Base-by-base conservation (phyloP, 2,888 invertebrate species). In the Orchesellides sinensis region DNA sequence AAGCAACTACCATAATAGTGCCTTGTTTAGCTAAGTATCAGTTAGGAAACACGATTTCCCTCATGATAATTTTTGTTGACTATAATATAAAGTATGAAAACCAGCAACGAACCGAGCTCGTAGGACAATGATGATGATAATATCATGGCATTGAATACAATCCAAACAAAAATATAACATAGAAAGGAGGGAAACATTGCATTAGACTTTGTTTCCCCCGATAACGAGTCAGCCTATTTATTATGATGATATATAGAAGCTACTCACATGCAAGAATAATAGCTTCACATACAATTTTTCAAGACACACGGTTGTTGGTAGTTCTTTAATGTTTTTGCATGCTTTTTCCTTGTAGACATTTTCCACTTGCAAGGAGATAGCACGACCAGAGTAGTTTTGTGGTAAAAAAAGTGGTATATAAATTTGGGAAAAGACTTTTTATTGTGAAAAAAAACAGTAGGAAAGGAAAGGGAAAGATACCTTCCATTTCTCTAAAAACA, bases 141-240 rank as follows among this genome's bases (percentile, higher is more conserved):
- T 25, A 45, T 56, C 29, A 70, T 54, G 23, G 54, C 70, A 54
- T 54, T n/a, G n/a, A n/a, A n/a, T n/a, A n/a, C n/a, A 21, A 54
- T 47, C 29, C 70, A 54, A 56, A 56, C 25, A 70, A 35, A 32
- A 70, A 29, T 70, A 40, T 40, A 47, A 70, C n/a, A n/a, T n/a
- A n/a, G n/a, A n/a, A n/a, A n/a, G n/a, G n/a, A n/a, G n/a, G n/a
- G n/a, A n/a, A n/a, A n/a, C n/a, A n/a, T n/a, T n/a, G n/a, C n/a
- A n/a, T n/a, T n/a, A 59, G 59, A 61, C 29, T 72, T 59, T 45
- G 47, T n/a, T 72, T 72, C 61, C 12, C 72, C 45, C 47, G 72
- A 72, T 72, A 72, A 72, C 72, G 72, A 72, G 72, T 59, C 72
- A 59, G 47, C n/a, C 72, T 72, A 72, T 72, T 72, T 72, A 72